A percentile compares a stretch with the other conserved stretches of the same genome.
Evolutionary conservation across 2,113 vertebrate genomes (phyloP).

Genomic region (Naja naja): DNA sequence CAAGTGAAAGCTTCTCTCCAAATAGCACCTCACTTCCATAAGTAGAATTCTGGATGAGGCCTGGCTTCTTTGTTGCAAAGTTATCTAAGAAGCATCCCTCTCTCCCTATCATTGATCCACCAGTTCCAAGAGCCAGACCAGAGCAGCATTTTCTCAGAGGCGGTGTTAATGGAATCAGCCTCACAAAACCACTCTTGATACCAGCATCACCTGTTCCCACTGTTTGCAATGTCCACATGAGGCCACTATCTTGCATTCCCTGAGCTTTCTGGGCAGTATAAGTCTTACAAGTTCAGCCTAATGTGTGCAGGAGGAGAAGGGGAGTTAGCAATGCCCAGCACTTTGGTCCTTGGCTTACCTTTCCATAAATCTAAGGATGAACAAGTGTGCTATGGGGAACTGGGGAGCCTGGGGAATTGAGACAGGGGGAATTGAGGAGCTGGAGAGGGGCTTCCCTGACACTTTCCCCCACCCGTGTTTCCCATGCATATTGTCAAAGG

Average conservation of each 20-base stretch:
- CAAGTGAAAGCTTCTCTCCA: background rate
- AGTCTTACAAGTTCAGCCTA: conserved; percentile 39
- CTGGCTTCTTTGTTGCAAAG: background rate
- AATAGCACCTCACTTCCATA: background rate
- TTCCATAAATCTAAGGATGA: conserved; percentile 33
- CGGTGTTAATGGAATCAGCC: conserved; percentile 2
- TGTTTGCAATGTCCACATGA: conserved; percentile 48
- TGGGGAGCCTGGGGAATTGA: conserved; percentile 16
- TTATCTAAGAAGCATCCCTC: background rate
- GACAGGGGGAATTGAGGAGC: conserved; percentile 22
- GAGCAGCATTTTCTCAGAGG: background rate
- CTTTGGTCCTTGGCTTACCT: conserved; percentile 43
- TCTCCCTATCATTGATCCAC: background rate
- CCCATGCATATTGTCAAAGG: conserved; percentile 44
- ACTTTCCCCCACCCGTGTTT: conserved; percentile 48
- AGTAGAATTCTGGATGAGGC: background rate
- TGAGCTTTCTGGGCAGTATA: conserved; percentile 55
- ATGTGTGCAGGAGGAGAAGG: conserved; percentile 17
- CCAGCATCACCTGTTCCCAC: conserved; percentile 42
- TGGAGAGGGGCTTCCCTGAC: conserved; percentile 55
- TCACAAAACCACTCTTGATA: conserved; percentile 27
- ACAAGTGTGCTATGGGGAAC: conserved; percentile 25
- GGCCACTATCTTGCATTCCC: conserved; percentile 59
- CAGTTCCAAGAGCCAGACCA: background rate
- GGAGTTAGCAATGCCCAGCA: conserved; percentile 34